Conservation (phyloP, 2,888 invertebrate species). For the Seira sanloemensis region DNA sequence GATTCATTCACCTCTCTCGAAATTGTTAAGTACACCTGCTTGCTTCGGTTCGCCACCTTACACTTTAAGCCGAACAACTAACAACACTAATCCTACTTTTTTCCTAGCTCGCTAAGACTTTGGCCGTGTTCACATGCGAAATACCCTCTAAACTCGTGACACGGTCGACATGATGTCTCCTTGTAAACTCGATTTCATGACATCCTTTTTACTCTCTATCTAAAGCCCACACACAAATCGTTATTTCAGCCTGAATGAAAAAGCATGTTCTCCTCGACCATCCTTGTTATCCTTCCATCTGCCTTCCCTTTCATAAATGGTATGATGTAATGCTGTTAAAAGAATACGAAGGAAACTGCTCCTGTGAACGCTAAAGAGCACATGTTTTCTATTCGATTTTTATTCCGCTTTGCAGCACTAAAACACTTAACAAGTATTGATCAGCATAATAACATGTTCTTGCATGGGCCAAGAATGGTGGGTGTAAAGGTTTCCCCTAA, state of each 20-base stretch:
- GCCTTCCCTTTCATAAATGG: background rate
- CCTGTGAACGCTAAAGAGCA: background rate
- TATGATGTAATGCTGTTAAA: background rate
- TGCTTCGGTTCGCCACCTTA: background rate
- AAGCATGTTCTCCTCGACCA: background rate
- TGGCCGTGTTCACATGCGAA: background rate
- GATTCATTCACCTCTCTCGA: slow-evolving; percentile 38
- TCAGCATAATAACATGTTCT: background rate
- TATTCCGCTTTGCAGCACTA: background rate
- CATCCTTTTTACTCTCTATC: background rate
- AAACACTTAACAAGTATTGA: background rate
- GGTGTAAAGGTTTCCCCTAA: background rate
- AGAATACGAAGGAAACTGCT: background rate
- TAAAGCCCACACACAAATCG: background rate
- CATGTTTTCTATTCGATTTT: background rate
- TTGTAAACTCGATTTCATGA: slow-evolving; percentile 57
- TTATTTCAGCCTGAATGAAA: background rate
- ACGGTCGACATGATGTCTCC: slow-evolving; percentile 48
- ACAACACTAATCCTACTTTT: slow-evolving; percentile 7
- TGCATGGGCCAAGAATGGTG: background rate
- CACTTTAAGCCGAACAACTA: background rate
- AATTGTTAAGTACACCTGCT: slow-evolving; percentile 50
- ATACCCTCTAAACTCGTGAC: background rate
- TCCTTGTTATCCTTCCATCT: background rate
- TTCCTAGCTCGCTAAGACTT: background rate